phyloP scores from a whole-genome alignment of 2,113 vertebrate species.

The Brienomyrus longianalis region DNA sequence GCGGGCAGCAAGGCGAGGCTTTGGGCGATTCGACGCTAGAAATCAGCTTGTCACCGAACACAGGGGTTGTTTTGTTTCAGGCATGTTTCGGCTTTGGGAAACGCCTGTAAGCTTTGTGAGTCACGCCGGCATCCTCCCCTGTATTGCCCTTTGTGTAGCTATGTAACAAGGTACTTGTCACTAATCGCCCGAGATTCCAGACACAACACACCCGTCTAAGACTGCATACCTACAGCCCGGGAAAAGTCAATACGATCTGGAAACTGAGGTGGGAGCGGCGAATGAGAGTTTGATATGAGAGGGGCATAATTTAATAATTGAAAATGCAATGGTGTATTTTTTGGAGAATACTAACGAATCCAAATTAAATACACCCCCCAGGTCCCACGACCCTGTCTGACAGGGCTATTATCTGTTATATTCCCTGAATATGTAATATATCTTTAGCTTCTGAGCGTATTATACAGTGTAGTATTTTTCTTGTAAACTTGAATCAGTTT shows the following conservation, averaged over 20 bases:
- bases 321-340: neutral
- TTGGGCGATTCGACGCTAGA: neutral
- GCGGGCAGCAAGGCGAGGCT: neutral
- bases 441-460: too few species aligned
- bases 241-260: neutral
- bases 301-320: neutral
- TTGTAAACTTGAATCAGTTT: too few species aligned
- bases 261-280: neutral
- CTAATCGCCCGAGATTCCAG: neutral
- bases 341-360: neutral
- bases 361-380: neutral
- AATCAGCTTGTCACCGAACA: neutral
- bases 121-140: neutral
- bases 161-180: neutral
- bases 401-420: neutral
- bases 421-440: too few species aligned
- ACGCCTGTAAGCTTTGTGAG: neutral
- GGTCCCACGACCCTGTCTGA: neutral
- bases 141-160: neutral
- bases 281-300: neutral
- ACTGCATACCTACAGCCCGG: neutral
- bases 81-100: neutral
- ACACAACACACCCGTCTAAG: neutral
- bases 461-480: too few species aligned
- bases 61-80: neutral